Conservation (phyloP, 2,888 invertebrate genomes). For the Cepaea hortensis region DNA sequence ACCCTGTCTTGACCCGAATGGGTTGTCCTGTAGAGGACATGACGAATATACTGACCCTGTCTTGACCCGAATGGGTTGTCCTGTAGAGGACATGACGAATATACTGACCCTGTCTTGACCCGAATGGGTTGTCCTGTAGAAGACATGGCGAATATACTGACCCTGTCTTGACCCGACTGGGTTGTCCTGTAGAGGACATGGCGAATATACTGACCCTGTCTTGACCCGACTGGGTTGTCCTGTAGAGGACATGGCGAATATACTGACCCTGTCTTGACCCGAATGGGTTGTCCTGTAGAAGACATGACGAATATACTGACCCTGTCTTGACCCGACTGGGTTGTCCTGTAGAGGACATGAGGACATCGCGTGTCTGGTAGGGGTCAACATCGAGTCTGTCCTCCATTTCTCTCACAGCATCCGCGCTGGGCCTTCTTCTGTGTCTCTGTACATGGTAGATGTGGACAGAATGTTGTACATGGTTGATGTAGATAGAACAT, state of each 20-base stretch:
- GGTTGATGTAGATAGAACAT: no score
- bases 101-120: no score
- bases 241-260: not conserved
- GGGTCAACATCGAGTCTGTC: not conserved
- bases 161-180: no score
- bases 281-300: not conserved
- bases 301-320: not conserved
- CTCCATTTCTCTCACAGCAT: not conserved
- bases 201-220: slow-evolving; percentile 1
- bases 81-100: no score
- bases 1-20: no score
- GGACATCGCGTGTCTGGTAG: not conserved
- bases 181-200: no score
- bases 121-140: no score
- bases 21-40: no score
- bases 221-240: not conserved
- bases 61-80: no score
- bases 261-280: slow-evolving; percentile 10
- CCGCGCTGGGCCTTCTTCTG: not conserved
- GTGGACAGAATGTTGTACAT: no score
- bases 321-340: not conserved
- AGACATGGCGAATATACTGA: no score
- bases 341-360: not conserved
- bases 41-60: no score
- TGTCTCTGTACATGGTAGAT: not conserved